These are phyloP conservation scores for Heliconius himera DNA, from an alignment of 1,140 invertebrate genomes.

Conservation along the genomic window DNA sequence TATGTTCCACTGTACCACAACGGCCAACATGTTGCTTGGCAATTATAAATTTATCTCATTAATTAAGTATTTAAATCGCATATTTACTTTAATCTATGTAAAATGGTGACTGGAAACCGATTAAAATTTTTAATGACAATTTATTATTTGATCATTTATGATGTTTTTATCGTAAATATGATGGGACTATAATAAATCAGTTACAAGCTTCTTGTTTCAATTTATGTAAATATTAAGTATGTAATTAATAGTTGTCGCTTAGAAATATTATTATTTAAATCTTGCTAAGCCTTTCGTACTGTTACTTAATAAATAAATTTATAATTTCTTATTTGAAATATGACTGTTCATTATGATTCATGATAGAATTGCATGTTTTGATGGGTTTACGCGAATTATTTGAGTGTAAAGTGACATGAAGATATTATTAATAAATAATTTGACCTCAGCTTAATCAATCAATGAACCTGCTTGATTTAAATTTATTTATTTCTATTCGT, in stretches of 20 bases:
- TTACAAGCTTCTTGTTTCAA: slow-evolving; percentile 10
- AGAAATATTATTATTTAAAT: slow-evolving; percentile 14
- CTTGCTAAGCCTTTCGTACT: background rate
- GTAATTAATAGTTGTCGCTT: slow-evolving; percentile 25
- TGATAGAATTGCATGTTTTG: background rate
- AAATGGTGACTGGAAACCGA: background rate
- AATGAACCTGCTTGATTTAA: background rate
- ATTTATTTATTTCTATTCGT: too few relatives aligned
- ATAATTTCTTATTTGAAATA: background rate
- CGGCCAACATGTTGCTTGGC: background rate
- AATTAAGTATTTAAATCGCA: slow-evolving; percentile 17
- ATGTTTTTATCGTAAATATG: background rate
- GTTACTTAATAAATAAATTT: slow-evolving; percentile 16
- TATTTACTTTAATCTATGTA: background rate
- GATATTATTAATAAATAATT: background rate
- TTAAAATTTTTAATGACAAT: slow-evolving; percentile 23
- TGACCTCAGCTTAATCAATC: background rate
- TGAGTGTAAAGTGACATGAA: background rate
- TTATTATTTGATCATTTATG: slow-evolving; percentile 13
- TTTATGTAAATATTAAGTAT: slow-evolving; percentile 28
- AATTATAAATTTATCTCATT: slow-evolving; percentile 22
- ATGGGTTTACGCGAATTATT: slow-evolving; percentile 4
- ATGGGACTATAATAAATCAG: slow-evolving; percentile 15
- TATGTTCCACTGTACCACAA: too few relatives aligned
- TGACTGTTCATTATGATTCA: slow-evolving; percentile 11